Evolutionary conservation across 2,113 vertebrate species (phyloP).

Genomic region (Leuciscus idus): DNA sequence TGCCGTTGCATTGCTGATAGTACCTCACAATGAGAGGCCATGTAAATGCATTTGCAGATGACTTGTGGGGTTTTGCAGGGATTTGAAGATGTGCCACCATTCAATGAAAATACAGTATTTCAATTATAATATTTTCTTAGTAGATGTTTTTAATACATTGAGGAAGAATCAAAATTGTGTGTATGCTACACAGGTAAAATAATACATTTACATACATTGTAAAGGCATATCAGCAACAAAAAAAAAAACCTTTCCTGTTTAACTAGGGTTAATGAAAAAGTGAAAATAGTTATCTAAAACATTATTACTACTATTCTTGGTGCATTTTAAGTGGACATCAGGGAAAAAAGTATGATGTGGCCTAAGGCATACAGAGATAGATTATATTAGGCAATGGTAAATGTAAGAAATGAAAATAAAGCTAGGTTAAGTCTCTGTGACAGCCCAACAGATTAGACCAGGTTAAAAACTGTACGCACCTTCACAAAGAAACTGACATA

Average conservation of each 20-base stretch:
- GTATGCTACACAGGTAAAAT: too few species aligned
- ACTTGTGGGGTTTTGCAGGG: constrained; percentile 18
- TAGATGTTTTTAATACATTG: too few species aligned
- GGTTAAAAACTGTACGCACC: too few species aligned
- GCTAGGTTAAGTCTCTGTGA: neutral
- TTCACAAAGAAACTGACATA: too few species aligned
- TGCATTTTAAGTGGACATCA: neutral
- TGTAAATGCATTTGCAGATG: neutral
- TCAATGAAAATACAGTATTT: neutral
- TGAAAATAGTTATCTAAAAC: neutral
- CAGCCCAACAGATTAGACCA: neutral
- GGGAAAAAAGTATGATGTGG: neutral
- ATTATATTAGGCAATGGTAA: neutral
- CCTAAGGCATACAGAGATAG: neutral
- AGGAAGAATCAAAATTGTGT: too few species aligned
- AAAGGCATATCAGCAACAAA: too few species aligned
- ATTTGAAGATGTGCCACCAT: neutral
- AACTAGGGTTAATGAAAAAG: too few species aligned
- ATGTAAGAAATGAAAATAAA: neutral
- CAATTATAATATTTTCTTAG: neutral
- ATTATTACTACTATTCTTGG: too few species aligned
- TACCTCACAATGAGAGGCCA: neutral
- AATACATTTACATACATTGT: too few species aligned
- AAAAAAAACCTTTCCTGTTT: too few species aligned
- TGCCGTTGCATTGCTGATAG: constrained; percentile 1